phyloP scores from a whole-genome alignment of 1,140 invertebrate genomes.

The Megalopta genalis region DNA sequence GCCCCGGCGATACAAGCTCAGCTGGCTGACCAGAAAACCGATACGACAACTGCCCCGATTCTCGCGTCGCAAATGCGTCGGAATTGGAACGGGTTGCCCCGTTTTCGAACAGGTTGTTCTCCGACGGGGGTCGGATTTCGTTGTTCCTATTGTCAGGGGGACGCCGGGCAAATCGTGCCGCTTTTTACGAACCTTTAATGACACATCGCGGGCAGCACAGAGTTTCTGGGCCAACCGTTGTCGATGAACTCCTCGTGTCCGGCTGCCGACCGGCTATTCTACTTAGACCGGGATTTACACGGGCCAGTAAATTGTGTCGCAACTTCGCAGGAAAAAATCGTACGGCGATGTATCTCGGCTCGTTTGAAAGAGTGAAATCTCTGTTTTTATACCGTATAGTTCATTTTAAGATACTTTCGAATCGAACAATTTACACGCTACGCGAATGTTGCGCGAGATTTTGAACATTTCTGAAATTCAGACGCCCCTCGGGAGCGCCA shows the following conservation, averaged over 20 bases:
- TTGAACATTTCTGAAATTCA: too few species aligned
- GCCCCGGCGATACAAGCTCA: background rate
- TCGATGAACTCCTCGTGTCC: constrained; percentile 8
- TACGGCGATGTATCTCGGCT: too few species aligned
- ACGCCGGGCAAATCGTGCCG: constrained; percentile 17
- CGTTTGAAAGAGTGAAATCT: too few species aligned
- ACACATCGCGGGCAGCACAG: background rate
- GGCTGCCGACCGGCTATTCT: background rate
- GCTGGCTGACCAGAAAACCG: too few species aligned
- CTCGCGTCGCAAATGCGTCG: background rate
- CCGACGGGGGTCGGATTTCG: background rate
- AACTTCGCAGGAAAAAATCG: too few species aligned
- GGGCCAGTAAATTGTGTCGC: too few species aligned
- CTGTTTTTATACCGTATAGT: too few species aligned
- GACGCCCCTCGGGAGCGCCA: too few species aligned
- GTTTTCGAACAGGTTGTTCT: background rate
- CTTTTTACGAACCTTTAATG: constrained; percentile 7
- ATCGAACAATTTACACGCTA: too few species aligned
- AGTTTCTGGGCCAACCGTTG: background rate
- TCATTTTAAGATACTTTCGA: too few species aligned
- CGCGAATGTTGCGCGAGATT: too few species aligned
- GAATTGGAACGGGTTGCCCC: background rate
- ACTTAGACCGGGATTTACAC: background rate
- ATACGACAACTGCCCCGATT: background rate
- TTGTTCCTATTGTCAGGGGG: too few species aligned